phyloP scores from a whole-genome alignment of 2,113 vertebrate genomes.

The Eleginops maclovinus region DNA sequence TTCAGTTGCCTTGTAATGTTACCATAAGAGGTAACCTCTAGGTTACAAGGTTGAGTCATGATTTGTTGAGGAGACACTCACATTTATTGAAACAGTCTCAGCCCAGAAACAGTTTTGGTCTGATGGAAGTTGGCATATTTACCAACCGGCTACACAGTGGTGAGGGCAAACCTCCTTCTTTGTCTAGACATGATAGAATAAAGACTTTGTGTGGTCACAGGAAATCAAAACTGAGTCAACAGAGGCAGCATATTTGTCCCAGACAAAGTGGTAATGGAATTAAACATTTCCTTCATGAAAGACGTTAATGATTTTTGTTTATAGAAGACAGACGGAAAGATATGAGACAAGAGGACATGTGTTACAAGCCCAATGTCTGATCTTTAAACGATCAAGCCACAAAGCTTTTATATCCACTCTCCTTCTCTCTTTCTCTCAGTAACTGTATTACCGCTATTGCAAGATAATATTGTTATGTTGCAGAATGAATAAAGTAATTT shows the following conservation, averaged over 20 bases:
- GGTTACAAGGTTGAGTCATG: constrained; percentile 49
- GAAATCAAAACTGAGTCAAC: constrained; percentile 60
- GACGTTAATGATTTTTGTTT: constrained; percentile 57
- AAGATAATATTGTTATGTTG: constrained; percentile 56
- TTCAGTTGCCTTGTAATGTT: constrained; percentile 20
- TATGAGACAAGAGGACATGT: constrained; percentile 53
- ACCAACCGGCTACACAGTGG: constrained; percentile 34
- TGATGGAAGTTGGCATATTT: constrained; percentile 53
- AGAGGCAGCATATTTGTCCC: constrained; percentile 49
- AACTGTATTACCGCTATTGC: constrained; percentile 56
- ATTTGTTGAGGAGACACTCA: constrained; percentile 46
- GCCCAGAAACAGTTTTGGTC: constrained; percentile 43
- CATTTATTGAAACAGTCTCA: constrained; percentile 53
- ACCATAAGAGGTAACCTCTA: constrained; percentile 14
- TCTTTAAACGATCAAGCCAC: constrained; percentile 33
- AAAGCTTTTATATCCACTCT: constrained; percentile 45
- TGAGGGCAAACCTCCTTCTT: constrained; percentile 30
- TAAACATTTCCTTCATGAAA: constrained; percentile 50
- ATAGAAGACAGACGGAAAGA: constrained; percentile 50
- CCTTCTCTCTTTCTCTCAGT: constrained; percentile 24
- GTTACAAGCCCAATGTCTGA: constrained; percentile 33
- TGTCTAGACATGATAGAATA: constrained; percentile 54
- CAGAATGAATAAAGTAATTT: constrained; percentile 60
- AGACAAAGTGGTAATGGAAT: constrained; percentile 55
- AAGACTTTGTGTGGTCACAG: constrained; percentile 55